Percentiles rank a stretch among this genome's conserved stretches.
phyloP scores from a whole-genome alignment of 2,113 vertebrate species.

The Syngnathus typhle region DNA sequence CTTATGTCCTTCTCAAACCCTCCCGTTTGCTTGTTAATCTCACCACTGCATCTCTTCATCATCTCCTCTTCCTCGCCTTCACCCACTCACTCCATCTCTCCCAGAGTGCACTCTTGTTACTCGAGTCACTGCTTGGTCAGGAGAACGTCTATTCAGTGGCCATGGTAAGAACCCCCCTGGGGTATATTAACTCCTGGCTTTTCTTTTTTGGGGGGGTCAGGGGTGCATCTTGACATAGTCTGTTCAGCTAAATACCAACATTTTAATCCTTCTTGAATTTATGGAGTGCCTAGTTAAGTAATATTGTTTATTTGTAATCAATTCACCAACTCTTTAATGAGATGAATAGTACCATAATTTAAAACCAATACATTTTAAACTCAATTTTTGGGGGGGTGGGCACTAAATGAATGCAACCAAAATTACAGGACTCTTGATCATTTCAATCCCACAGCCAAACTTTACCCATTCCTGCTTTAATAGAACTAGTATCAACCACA shows the following conservation, averaged over 20 bases:
- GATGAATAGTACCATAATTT: too few species aligned
- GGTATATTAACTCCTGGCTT: constrained; percentile 27
- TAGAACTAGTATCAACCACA: too few species aligned
- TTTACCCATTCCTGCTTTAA: too few species aligned
- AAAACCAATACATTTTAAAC: too few species aligned
- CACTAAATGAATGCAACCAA: too few species aligned
- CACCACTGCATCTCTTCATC: constrained; percentile 38
- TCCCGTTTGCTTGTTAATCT: constrained; percentile 53
- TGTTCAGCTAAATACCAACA: neutral
- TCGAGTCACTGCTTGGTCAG: constrained; percentile 69
- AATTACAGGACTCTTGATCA: too few species aligned
- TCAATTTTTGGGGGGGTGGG: too few species aligned
- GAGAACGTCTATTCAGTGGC: constrained; percentile 61
- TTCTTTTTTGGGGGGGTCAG: neutral
- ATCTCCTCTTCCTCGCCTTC: constrained; percentile 1
- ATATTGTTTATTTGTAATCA: too few species aligned
- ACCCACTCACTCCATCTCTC: constrained; percentile 33
- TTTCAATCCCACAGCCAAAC: too few species aligned
- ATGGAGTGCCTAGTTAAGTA: neutral
- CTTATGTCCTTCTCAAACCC: constrained; percentile 13
- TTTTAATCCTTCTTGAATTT: neutral
- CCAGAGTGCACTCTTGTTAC: constrained; percentile 68
- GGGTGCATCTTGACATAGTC: neutral
- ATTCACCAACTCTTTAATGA: too few species aligned
- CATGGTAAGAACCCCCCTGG: constrained; percentile 64